Evolutionary conservation across 2,888 invertebrate genomes (phyloP).

Genomic region (Calliscelio sp.): DNA sequence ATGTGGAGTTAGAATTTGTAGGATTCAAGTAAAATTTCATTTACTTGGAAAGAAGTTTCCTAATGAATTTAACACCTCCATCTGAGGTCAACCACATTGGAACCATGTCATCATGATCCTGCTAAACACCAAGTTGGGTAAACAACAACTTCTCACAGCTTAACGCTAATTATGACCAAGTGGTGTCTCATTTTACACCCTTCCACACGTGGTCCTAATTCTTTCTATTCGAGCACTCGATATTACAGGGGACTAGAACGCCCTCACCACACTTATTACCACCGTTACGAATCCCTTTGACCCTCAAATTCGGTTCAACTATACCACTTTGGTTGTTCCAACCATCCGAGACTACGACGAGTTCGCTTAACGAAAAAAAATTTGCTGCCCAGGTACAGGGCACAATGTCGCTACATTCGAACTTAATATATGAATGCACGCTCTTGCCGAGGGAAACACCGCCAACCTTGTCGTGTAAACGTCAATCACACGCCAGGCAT

Average conservation of each 20-base stretch:
- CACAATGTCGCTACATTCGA: slow-evolving; percentile 43
- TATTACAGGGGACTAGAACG: slow-evolving; percentile 80
- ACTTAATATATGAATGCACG: slow-evolving; percentile 38
- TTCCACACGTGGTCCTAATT: slow-evolving; percentile 64
- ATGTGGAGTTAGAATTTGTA: no score
- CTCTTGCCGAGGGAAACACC: slow-evolving; percentile 54
- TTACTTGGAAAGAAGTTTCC: no score
- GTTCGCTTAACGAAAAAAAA: neutral
- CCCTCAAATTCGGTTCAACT: slow-evolving; percentile 26
- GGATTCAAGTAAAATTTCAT: no score
- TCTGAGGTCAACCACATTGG: neutral
- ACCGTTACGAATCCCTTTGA: slow-evolving; percentile 71
- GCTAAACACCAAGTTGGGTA: slow-evolving; percentile 39
- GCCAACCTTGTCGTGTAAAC: slow-evolving; percentile 82
- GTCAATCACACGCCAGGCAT: slow-evolving; percentile 86
- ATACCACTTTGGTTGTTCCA: slow-evolving; percentile 25
- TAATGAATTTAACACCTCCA: no score
- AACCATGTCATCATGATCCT: slow-evolving; percentile 4
- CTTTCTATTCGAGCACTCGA: slow-evolving; percentile 77
- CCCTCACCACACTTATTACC: slow-evolving; percentile 81
- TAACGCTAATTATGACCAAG: slow-evolving; percentile 82
- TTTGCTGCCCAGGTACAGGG: neutral
- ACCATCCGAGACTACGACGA: neutral
- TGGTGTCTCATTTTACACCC: slow-evolving; percentile 66
- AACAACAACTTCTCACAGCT: slow-evolving; percentile 73